Evolutionary conservation across 2,888 invertebrate genomes (phyloP).

Genomic region (Teleiodes luculella): DNA sequence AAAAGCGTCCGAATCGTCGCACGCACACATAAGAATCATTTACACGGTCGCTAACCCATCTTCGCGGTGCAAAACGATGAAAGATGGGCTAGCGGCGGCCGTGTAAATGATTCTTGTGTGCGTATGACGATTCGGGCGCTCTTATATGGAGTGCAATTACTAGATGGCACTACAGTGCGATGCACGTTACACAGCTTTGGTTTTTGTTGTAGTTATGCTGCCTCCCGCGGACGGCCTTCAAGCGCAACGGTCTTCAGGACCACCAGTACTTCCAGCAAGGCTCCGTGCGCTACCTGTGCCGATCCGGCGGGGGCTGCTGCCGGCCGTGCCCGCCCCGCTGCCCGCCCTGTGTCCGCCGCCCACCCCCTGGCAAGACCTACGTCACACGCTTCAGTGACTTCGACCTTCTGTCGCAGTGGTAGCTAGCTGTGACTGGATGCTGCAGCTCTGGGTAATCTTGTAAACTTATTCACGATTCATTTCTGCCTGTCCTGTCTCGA

Average conservation of each 20-base stretch:
- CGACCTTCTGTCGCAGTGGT: slow-evolving; percentile 69
- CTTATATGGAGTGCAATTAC: too few relatives aligned
- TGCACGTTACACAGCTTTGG: too few relatives aligned
- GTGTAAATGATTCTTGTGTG: too few relatives aligned
- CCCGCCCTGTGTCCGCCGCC: slow-evolving; percentile 70
- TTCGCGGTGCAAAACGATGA: too few relatives aligned
- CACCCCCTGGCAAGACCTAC: slow-evolving; percentile 71
- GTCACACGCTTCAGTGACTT: slow-evolving; percentile 73
- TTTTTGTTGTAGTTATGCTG: slow-evolving; percentile 29
- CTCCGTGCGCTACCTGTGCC: slow-evolving; percentile 71
- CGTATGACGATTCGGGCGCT: too few relatives aligned
- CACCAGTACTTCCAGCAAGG: slow-evolving; percentile 74
- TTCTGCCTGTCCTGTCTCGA: too few relatives aligned
- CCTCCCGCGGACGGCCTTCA: slow-evolving; percentile 73
- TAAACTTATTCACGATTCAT: too few relatives aligned
- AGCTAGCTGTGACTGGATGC: slow-evolving; percentile 27
- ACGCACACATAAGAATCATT: too few relatives aligned
- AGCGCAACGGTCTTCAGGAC: slow-evolving; percentile 74
- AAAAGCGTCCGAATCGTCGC: too few relatives aligned
- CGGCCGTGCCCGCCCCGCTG: slow-evolving; percentile 61
- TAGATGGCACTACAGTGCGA: too few relatives aligned
- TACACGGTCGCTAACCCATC: too few relatives aligned
- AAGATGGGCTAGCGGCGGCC: too few relatives aligned
- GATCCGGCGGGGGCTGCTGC: slow-evolving; percentile 50
- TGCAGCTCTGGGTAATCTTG: slow-evolving; percentile 54